Evolutionary conservation across 2,888 invertebrate genomes (phyloP), one percentile per base, ranked within the genome.

Genomic region (Trachelus iudaicus): DNA sequence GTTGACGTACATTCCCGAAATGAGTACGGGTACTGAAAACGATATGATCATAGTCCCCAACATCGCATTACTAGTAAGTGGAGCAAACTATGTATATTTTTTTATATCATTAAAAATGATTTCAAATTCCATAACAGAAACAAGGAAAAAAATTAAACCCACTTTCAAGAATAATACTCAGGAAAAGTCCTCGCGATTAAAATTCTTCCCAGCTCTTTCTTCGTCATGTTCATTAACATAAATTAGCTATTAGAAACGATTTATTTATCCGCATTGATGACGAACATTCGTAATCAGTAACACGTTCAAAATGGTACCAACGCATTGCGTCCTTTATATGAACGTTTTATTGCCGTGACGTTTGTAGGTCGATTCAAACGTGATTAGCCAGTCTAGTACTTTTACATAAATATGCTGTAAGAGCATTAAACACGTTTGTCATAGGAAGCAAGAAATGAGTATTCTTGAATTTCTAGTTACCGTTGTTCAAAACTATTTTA

Each of bases 11-110:
- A 94, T 95, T 1, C 95, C 95, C 15, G 95, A 97, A 83, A 87
- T 96, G 81, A 97, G 97, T 0, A 94, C 94, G 78, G 97, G 97
- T 0, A 92, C 93, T 37, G 93, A 92, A 73, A 96, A 97, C 85
- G 98, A 98, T 87, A 90, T 94, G 0, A 92, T 98, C 9, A 93
- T 94, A 75, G 93, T 97, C 85, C 95, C 97, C 0, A 96, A 98
- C 87, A 96, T 97, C 79, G 97, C 97, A 4, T 92, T 97, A 86
- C 87, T 97, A 94, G 97, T 98, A 90, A 96, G 96, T 93, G 56
- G 23, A 56, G 56, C 6, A 23, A 56, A 56, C 56, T 56, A 56
- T 56, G 23, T 23, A 56, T 2, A 9, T 23, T 56, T 56, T 23
- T 56, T 56, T 56, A 23, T 23, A 23, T 23, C 23, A 23, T 56